Evolutionary conservation across 2,113 vertebrate genomes (phyloP), one percentile per base, ranked within the genome.

Genomic region (Verasper variegatus): DNA sequence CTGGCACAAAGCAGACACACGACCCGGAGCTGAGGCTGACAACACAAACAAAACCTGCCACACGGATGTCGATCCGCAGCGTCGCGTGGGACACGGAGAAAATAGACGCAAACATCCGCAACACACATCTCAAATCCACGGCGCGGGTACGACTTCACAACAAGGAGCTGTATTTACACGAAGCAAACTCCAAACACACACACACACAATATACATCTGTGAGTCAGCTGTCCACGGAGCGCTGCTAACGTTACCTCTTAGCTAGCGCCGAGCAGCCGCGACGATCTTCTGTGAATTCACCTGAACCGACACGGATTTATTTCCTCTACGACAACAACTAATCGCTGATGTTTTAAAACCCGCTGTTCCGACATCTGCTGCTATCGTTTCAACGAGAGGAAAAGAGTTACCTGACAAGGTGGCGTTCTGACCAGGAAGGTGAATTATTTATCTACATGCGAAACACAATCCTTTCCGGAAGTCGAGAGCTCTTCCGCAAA

Each of bases 401-500:
- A 51, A 11, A 20, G 49, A 84, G 42, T 91, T 90, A 93, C 90
- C 92, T 92, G 89, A 79, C 72, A 80, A 90, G 83, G 81, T 82
- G 76, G 82, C 40, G 65, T 73, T 71, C 71, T 42, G 74, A 84
- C 49, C 80, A 83, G 81, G 85, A 87, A 91, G 83, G 85, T 89
- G 84, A 90, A 91, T 90, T 89, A 88, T 90, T 91, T 89, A 90
- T 87, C 81, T 79, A 70, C 47, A 62, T 42, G 76, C 72, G 85
- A 93, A 92, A 92, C 67, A 56, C 70, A 88, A 90, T 85, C 88
- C 81, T 80, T 86, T 85, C 86, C 92, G 92, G 92, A 92, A 91
- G 71, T 80, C 15, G 12, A 72, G n/a, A 3, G 54, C 27, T 26
- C 78, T 84, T 89, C 73, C 76, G 78, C 40, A 42, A 69, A 60